Percentiles rank a stretch among this genome's conserved stretches.
Evolutionary conservation across 2,797 vertebrate species (phyloP).

Genomic region (Ciconia nigra): DNA sequence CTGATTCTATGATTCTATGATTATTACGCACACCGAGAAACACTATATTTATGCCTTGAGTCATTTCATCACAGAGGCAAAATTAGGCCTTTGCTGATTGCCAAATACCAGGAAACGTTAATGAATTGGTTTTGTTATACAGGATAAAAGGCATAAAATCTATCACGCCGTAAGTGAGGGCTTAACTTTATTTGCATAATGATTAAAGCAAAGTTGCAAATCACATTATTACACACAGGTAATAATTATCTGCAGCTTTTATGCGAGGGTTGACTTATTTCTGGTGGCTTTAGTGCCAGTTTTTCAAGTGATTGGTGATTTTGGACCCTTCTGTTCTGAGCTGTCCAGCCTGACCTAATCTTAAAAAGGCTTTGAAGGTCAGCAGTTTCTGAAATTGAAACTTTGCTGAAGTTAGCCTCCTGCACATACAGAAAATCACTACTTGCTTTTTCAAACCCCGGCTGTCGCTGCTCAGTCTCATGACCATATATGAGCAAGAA

Average conservation of each 20-base stretch:
- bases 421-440: background rate
- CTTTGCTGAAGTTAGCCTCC: background rate
- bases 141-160: background rate
- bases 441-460: background rate
- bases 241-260: background rate
- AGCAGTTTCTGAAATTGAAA: background rate
- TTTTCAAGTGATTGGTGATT: background rate
- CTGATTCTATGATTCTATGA: no score
- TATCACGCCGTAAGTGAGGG: background rate
- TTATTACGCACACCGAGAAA: background rate
- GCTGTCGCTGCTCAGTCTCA: background rate
- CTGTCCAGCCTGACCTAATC: background rate
- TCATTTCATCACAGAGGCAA: background rate
- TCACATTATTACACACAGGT: background rate
- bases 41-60: background rate
- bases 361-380: background rate
- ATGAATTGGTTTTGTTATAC: background rate
- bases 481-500: constrained; percentile 12
- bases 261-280: background rate
- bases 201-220: background rate
- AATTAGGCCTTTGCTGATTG: background rate
- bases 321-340: background rate
- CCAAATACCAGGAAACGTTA: background rate
- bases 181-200: constrained; percentile 14
- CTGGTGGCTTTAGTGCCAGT: background rate